Evolutionary conservation across 1,140 invertebrate genomes (phyloP).

Genomic region (Mya arenaria): DNA sequence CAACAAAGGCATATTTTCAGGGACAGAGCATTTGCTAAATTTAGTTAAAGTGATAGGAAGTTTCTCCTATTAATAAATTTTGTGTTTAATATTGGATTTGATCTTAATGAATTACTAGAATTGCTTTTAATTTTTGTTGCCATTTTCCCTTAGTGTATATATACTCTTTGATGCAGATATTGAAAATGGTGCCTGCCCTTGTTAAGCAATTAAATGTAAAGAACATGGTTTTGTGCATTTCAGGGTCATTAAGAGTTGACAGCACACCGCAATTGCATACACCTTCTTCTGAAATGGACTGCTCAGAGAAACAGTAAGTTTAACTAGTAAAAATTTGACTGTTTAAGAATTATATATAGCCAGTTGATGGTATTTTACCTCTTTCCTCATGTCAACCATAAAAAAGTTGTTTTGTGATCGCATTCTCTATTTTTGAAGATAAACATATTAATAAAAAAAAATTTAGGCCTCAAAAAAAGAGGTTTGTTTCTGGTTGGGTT

Average conservation of each 20-base stretch:
- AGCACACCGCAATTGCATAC: conserved; percentile 56
- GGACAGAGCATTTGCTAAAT: too few species aligned
- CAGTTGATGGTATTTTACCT: neutral
- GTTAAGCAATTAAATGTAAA: neutral
- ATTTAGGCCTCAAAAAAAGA: neutral
- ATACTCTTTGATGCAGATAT: neutral
- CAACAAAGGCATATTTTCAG: too few species aligned
- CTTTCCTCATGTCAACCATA: neutral
- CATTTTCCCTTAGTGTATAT: neutral
- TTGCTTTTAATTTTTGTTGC: too few species aligned
- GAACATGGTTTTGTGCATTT: conserved; percentile 1
- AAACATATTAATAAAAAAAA: neutral
- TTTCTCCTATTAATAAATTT: neutral
- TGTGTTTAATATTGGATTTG: neutral
- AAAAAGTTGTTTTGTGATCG: neutral
- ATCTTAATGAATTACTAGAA: neutral
- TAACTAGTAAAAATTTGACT: neutral
- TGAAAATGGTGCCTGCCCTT: neutral
- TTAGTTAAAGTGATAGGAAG: too few species aligned
- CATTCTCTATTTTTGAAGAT: neutral
- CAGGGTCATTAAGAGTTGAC: conserved; percentile 61
- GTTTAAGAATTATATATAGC: neutral
- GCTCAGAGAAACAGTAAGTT: conserved; percentile 83
- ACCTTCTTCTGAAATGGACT: conserved; percentile 70
- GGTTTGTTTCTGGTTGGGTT: too few species aligned